Conservation (phyloP, 2,797 vertebrate genomes). For the Australoheros facetus region DNA sequence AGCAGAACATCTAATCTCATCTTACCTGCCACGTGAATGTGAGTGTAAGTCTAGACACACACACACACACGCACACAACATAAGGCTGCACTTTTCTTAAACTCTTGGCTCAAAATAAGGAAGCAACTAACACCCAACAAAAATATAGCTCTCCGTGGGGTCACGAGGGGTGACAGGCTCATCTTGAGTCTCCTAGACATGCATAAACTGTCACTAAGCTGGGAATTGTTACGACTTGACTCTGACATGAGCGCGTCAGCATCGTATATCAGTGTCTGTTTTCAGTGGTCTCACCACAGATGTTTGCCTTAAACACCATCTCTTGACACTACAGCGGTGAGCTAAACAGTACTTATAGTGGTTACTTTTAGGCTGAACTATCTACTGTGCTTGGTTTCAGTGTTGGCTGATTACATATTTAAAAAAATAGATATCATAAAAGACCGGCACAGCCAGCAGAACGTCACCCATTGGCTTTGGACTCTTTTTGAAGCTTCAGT, state of each 20-base stretch:
- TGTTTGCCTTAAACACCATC: constrained; percentile 52
- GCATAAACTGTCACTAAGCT: constrained; percentile 34
- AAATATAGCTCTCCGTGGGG: constrained; percentile 2
- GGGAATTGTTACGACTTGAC: constrained; percentile 43
- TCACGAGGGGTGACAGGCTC: constrained; percentile 4
- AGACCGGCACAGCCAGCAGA: neutral
- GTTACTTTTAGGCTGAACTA: neutral
- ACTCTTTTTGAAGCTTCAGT: neutral
- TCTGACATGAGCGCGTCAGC: constrained; percentile 44
- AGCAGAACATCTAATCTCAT: constrained; percentile 41
- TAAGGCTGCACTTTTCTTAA: neutral
- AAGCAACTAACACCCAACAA: neutral
- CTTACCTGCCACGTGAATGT: neutral
- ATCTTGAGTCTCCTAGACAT: constrained; percentile 2
- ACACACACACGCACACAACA: neutral
- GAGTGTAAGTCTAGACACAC: neutral
- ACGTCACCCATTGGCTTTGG: neutral
- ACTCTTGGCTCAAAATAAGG: neutral
- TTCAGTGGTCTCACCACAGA: constrained; percentile 35
- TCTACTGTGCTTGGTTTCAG: neutral
- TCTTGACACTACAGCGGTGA: constrained; percentile 23
- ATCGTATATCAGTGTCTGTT: constrained; percentile 13
- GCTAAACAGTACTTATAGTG: neutral
- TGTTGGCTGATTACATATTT: neutral
- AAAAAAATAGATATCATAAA: neutral